A percentile compares a stretch with the other conserved stretches of the same genome.
Evolutionary conservation across 1,140 invertebrate genomes (phyloP).

Genomic region (Drosophila nasuta): DNA sequence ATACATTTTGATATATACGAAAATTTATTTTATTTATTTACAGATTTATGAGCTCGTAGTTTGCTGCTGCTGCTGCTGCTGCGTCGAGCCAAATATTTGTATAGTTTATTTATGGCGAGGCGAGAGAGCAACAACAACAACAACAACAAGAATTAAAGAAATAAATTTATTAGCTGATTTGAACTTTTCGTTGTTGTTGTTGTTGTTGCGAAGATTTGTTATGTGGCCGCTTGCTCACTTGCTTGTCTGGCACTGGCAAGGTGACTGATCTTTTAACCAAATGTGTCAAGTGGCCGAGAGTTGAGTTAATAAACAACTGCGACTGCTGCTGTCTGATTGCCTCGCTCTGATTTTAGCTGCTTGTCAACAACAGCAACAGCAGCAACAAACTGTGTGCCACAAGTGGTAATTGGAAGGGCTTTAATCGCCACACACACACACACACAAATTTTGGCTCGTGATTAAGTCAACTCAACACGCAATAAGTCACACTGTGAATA

Average conservation of each 20-base stretch:
- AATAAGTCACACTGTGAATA: constrained; percentile 1
- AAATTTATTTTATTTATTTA: constrained; percentile 82
- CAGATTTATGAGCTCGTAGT: constrained; percentile 76
- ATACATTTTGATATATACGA: constrained; percentile 79
- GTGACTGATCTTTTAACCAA: constrained; percentile 75
- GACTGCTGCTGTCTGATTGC: background rate
- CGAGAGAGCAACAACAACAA: constrained; percentile 1
- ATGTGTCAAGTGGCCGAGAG: constrained; percentile 72
- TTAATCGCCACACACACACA: background rate
- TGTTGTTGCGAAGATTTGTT: constrained; percentile 44
- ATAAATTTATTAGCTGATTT: constrained; percentile 77
- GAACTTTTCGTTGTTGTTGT: constrained; percentile 53
- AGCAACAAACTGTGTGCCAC: background rate
- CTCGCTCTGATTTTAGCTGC: constrained; percentile 5
- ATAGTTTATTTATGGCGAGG: constrained; percentile 75
- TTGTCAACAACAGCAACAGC: background rate
- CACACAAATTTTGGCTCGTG: background rate
- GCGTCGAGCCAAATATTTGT: constrained; percentile 75
- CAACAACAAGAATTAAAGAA: constrained; percentile 30
- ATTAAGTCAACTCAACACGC: background rate
- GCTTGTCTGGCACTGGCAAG: constrained; percentile 41
- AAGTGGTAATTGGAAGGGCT: constrained; percentile 28
- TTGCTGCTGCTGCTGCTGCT: constrained; percentile 8
- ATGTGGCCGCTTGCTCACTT: constrained; percentile 7
- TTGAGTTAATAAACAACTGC: constrained; percentile 61